Evolutionary conservation across 2,113 vertebrate genomes (phyloP).

Genomic region (Lipotes vexillifer): DNA sequence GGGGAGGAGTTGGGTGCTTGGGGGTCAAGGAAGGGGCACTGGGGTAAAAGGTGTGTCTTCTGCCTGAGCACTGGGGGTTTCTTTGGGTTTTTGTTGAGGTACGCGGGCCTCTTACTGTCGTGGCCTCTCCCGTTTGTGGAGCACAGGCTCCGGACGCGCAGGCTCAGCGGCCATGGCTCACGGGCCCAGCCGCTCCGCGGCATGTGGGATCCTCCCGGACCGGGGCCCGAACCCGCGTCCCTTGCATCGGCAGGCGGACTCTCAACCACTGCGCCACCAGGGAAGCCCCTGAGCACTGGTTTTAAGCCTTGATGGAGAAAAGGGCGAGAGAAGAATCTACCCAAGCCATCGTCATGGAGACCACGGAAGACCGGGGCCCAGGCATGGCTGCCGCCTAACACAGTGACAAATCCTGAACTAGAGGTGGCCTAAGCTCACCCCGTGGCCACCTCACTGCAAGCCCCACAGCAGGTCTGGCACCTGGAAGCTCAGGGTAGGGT

Average conservation of each 20-base stretch:
- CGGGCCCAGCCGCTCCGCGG: no score
- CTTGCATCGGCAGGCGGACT: no score
- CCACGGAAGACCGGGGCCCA: background rate
- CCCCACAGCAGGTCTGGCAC: background rate
- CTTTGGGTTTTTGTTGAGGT: no score
- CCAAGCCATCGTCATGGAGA: background rate
- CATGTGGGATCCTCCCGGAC: no score
- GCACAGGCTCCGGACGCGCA: no score
- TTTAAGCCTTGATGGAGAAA: background rate
- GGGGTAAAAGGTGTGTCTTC: background rate
- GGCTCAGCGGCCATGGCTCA: no score
- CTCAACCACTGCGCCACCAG: no score
- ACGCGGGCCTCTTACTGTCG: no score
- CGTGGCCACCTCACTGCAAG: background rate
- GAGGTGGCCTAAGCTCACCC: background rate
- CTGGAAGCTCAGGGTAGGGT: background rate
- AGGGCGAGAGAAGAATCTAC: accelerated
- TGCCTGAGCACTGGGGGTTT: background rate
- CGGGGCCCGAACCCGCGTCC: no score
- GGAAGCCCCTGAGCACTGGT: background rate
- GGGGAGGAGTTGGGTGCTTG: background rate
- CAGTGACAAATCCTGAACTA: background rate
- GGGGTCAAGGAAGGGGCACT: accelerated
- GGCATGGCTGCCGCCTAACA: background rate
- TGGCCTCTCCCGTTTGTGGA: no score